Evolutionary conservation across 2,888 invertebrate genomes (phyloP).

Genomic region (Globia sparganii): DNA sequence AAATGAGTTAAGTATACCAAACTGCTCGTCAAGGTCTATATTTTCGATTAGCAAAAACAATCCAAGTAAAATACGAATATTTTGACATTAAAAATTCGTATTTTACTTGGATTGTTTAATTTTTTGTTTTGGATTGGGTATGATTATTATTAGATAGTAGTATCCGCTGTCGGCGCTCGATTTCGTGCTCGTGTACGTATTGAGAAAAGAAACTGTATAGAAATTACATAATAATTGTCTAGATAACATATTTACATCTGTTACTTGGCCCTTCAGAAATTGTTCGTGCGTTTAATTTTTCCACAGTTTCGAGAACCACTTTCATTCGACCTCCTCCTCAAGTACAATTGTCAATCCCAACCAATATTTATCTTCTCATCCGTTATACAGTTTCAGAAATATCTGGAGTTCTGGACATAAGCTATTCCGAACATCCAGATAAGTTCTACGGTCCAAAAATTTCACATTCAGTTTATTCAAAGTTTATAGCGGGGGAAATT

Average conservation of each 20-base stretch:
- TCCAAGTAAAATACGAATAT: too few species aligned
- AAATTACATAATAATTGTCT: not conserved
- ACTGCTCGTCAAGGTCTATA: too few species aligned
- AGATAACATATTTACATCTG: constrained; percentile 1
- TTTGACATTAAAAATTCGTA: too few species aligned
- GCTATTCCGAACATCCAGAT: constrained; percentile 64
- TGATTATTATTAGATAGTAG: not conserved
- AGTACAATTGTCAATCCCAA: constrained; percentile 33
- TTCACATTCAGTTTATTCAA: constrained; percentile 77
- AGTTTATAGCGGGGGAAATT: constrained; percentile 76
- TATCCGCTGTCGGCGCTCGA: not conserved
- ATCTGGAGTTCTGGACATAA: constrained; percentile 57
- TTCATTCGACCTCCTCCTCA: constrained; percentile 1
- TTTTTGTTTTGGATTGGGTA: too few species aligned
- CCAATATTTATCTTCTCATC: constrained; percentile 53
- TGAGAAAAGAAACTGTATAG: not conserved
- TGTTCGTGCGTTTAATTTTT: constrained; percentile 19
- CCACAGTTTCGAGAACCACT: not conserved
- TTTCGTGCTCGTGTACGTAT: not conserved
- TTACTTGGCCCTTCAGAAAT: constrained; percentile 6
- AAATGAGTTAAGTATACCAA: too few species aligned
- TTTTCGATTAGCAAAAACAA: too few species aligned
- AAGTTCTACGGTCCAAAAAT: constrained; percentile 72
- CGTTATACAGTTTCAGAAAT: constrained; percentile 44
- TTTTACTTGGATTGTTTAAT: too few species aligned